These are phyloP conservation scores for Megaptera novaeangliae DNA, from an alignment of 2,113 vertebrate species.

Conservation along the genomic window DNA sequence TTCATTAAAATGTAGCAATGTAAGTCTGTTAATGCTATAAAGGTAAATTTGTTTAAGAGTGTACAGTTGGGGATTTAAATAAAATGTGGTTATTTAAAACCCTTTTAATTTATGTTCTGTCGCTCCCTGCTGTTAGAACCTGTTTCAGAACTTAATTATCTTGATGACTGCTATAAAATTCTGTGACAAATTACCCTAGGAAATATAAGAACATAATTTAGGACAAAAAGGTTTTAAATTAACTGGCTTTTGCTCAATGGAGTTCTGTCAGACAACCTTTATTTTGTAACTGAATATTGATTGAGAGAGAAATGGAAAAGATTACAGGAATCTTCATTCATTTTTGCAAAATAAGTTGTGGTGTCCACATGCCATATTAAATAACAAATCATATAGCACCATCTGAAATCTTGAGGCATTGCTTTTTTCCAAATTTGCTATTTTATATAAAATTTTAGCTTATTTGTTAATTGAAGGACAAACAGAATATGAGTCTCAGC, in stretches of 20 bases:
- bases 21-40: constrained; percentile 43
- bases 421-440: background rate
- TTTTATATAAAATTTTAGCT: background rate
- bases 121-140: constrained; percentile 46
- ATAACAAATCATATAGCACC: background rate
- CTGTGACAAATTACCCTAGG: constrained; percentile 48
- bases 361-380: background rate
- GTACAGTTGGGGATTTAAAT: constrained; percentile 64
- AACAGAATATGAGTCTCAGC: background rate
- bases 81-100: constrained; percentile 68
- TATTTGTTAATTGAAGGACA: background rate
- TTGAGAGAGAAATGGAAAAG: constrained; percentile 27
- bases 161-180: constrained; percentile 55
- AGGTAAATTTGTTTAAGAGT: constrained; percentile 70
- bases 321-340: background rate
- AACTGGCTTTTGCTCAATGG: constrained; percentile 14
- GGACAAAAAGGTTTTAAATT: constrained; percentile 50
- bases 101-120: constrained; percentile 63
- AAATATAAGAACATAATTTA: constrained; percentile 58
- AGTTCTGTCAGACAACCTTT: background rate
- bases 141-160: constrained; percentile 67
- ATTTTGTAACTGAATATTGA: constrained; percentile 37
- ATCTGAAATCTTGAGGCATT: background rate
- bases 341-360: background rate
- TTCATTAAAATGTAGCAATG: constrained; percentile 56